phyloP scores from a whole-genome alignment of 2,797 vertebrate genomes.

The Sandelia bainsii region DNA sequence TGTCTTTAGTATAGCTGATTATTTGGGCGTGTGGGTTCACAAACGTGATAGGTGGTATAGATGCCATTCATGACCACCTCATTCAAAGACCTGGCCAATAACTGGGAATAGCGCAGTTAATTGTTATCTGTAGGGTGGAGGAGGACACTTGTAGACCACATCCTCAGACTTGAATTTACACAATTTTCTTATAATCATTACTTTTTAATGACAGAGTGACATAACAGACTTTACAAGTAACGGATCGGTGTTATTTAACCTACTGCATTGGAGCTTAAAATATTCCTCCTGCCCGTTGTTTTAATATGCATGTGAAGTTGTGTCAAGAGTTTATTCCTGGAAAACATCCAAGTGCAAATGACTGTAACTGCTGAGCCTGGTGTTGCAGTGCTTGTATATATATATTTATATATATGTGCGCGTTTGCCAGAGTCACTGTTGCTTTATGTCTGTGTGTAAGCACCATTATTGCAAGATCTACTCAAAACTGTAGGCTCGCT shows the following conservation, averaged over 20 bases:
- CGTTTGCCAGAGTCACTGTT: slow-evolving; percentile 19
- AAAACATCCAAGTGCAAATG: slow-evolving; percentile 30
- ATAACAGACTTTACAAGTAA: background rate
- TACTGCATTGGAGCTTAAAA: slow-evolving; percentile 11
- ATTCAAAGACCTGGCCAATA: slow-evolving; percentile 20
- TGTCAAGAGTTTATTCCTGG: slow-evolving; percentile 43
- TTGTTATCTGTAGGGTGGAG: slow-evolving; percentile 38
- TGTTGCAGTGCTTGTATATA: slow-evolving; percentile 31
- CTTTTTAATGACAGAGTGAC: slow-evolving; percentile 2
- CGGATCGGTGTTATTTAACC: background rate
- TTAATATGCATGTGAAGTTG: slow-evolving; percentile 55
- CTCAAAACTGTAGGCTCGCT: slow-evolving; percentile 49
- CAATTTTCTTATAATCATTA: background rate
- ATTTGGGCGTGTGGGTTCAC: slow-evolving; percentile 25
- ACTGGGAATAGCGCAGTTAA: slow-evolving; percentile 59
- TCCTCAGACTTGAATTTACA: slow-evolving; percentile 4
- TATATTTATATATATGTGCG: slow-evolving; percentile 11
- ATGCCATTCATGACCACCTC: slow-evolving; percentile 30
- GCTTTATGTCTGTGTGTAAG: slow-evolving; percentile 31
- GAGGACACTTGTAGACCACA: slow-evolving; percentile 50
- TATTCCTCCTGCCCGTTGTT: background rate
- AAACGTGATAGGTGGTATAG: slow-evolving; percentile 4
- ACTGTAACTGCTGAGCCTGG: slow-evolving; percentile 20
- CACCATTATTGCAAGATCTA: slow-evolving; percentile 47
- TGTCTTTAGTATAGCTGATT: slow-evolving; percentile 29